Percentiles rank a stretch among this genome's conserved stretches.
Evolutionary conservation across 2,888 invertebrate species (phyloP).

Genomic region (Cyclophora albipunctata): DNA sequence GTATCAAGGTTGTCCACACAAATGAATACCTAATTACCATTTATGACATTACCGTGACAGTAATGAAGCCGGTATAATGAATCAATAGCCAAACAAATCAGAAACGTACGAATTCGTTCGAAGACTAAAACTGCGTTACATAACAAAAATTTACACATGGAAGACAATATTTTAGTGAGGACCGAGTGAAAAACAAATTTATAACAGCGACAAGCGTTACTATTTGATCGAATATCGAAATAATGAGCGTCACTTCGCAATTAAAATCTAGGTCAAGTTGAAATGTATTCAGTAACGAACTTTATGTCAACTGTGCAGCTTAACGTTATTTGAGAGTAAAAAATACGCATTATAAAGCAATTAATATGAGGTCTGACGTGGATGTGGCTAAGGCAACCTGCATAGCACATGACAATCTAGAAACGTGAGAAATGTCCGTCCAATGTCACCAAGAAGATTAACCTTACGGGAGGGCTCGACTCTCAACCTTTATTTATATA

Average conservation of each 20-base stretch:
- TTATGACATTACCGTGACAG: slow-evolving; percentile 22
- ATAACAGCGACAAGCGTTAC: no score
- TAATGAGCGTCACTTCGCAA: slow-evolving; percentile 25
- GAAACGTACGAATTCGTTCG: not conserved
- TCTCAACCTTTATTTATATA: slow-evolving; percentile 27
- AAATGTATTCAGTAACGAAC: slow-evolving; percentile 28
- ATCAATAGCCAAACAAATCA: not conserved
- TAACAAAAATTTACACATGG: not conserved
- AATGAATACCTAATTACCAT: slow-evolving; percentile 44
- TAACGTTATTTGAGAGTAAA: slow-evolving; percentile 4
- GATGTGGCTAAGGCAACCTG: slow-evolving; percentile 33
- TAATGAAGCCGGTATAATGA: slow-evolving; percentile 2
- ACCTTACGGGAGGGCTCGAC: slow-evolving; percentile 33
- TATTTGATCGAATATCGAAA: not conserved
- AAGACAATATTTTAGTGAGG: not conserved
- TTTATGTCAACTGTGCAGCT: slow-evolving; percentile 11
- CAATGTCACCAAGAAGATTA: slow-evolving; percentile 46
- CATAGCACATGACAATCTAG: slow-evolving; percentile 43
- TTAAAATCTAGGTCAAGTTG: slow-evolving; percentile 42
- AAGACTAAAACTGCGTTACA: not conserved
- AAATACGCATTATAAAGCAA: slow-evolving; percentile 7
- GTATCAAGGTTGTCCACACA: slow-evolving; percentile 42
- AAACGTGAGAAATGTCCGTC: slow-evolving; percentile 32
- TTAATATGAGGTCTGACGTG: slow-evolving; percentile 20
- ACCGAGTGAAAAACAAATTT: not conserved